Conservation (phyloP, 1,140 invertebrate genomes). For the Colletes gigas region DNA sequence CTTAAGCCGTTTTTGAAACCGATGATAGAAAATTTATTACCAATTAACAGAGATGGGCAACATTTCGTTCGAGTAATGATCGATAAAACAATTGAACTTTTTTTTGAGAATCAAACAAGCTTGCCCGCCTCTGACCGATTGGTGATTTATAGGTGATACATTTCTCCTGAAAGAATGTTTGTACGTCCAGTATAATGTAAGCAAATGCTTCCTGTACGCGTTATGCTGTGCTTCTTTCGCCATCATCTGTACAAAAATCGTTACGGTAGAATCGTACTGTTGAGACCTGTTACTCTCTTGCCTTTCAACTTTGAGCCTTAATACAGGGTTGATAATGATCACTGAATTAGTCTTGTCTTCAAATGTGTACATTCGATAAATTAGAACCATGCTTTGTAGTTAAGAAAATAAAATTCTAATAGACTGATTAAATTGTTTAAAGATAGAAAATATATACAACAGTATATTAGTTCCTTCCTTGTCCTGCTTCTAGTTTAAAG, state of each 20-base stretch:
- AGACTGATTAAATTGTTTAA: constrained; percentile 21
- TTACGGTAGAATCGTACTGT: constrained; percentile 39
- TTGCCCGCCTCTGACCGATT: too few relatives aligned
- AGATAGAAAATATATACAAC: neutral
- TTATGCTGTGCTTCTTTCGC: neutral
- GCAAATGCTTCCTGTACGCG: neutral
- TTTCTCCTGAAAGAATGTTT: constrained; percentile 16
- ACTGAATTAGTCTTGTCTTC: constrained; percentile 29
- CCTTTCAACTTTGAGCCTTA: constrained; percentile 50
- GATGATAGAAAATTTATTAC: too few relatives aligned
- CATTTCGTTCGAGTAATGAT: too few relatives aligned
- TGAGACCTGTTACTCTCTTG: constrained; percentile 47
- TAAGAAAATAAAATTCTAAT: constrained; percentile 52
- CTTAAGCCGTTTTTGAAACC: neutral
- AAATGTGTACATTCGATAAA: constrained; percentile 42
- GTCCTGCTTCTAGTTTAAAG: neutral
- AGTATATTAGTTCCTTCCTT: neutral
- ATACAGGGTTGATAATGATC: constrained; percentile 40
- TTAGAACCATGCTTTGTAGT: constrained; percentile 51
- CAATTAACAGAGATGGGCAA: too few relatives aligned
- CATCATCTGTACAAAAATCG: neutral
- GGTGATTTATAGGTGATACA: constrained; percentile 7
- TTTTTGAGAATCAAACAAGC: too few relatives aligned
- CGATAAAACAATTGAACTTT: too few relatives aligned
- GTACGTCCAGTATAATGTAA: neutral